Evolutionary conservation across 2,888 invertebrate genomes (phyloP).

Genomic region (Neoscelio sp.): DNA sequence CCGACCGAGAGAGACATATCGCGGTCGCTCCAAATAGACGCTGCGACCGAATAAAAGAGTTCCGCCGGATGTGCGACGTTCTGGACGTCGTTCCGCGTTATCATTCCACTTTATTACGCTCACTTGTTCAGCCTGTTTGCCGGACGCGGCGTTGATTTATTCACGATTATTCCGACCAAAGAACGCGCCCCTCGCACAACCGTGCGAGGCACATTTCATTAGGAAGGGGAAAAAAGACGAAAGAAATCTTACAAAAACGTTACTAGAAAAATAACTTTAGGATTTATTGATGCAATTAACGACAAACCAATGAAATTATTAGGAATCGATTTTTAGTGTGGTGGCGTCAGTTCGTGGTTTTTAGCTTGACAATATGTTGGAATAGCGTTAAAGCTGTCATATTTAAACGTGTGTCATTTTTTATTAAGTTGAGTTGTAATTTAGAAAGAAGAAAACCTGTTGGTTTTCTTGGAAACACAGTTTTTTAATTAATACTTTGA

Average conservation of each 20-base stretch:
- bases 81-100: constrained; percentile 74
- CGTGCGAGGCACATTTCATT: constrained; percentile 42
- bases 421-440: too few relatives aligned
- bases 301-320: constrained; percentile 41
- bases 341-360: constrained; percentile 16
- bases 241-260: constrained; percentile 22
- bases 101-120: constrained; percentile 75
- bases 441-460: too few relatives aligned
- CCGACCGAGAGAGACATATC: constrained; percentile 58
- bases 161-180: constrained; percentile 52
- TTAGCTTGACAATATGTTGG: too few relatives aligned
- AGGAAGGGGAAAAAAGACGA: background rate
- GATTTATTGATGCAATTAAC: constrained; percentile 46
- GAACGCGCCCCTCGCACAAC: constrained; percentile 8
- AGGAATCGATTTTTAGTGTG: constrained; percentile 26
- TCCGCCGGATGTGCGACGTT: constrained; percentile 74
- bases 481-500: too few relatives aligned
- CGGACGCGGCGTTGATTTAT: constrained; percentile 60
- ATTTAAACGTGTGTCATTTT: too few relatives aligned
- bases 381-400: too few relatives aligned
- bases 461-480: too few relatives aligned
- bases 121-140: constrained; percentile 55
- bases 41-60: constrained; percentile 65
- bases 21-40: constrained; percentile 56
- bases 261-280: constrained; percentile 36